Evolutionary conservation across 1,140 invertebrate species (phyloP), one percentile per base, ranked within the genome.

Genomic region (Rhyzopertha dominica): DNA sequence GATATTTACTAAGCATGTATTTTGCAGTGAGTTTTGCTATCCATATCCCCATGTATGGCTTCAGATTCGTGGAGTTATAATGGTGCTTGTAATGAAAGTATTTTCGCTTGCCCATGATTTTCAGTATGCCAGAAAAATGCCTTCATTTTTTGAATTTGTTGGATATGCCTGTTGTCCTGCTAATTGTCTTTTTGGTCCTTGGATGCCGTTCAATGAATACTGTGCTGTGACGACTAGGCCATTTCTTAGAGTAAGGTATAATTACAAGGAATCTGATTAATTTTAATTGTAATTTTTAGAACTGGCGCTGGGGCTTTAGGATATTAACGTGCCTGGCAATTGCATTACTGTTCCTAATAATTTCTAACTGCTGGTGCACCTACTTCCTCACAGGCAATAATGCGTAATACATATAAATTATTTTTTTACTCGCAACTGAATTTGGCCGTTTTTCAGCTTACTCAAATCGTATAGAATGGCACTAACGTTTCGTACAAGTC

Each of bases 61-160:
- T 52, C 84, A 83, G 66, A 81, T 93, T 44, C 76, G 90, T 58
- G 89, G 90, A 45, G 75, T 91, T n/a, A 82, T 93, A 56, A 95
- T 98, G 89, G 79, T 95, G 34, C 76, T 86, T 25, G 79, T 84
- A 5, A 95, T 96, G 90, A 96, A 96, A 74, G 71, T 88, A 9
- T 86, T 95, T 43, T 95, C 91, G 37, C 59, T 95, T 34, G 82
- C 79, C 13, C 85, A 85, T 66, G 89, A 93, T 57, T 53, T 87
- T 16, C 79, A 84, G 47, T 68, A 76, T 30, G 69, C 74, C 32
- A 69, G 71, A 23, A 62, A 67, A n/a, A 66, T 79, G 40, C 82
- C 81, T 10, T 69, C 71, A 48, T 67, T 80, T 47, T 70, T 75
- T 43, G 78, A 81, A 55, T 91, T 79, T 67, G 70, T 77, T 54